Evolutionary conservation across 1,140 invertebrate species (phyloP).

Genomic region (Ceratosolen fusciceps): DNA sequence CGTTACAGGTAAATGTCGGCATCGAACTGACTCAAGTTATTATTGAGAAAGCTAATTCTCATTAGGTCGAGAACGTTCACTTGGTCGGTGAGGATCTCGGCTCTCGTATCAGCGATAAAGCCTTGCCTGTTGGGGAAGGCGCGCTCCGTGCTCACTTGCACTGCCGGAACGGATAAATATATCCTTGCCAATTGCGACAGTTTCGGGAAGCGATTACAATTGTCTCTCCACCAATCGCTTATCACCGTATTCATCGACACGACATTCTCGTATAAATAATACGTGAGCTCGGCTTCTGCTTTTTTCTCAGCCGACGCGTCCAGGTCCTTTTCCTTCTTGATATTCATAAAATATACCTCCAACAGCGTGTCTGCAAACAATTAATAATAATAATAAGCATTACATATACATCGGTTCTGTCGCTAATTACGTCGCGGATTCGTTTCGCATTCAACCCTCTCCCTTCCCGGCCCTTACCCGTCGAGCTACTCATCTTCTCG

Average conservation of each 20-base stretch:
- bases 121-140: constrained; percentile 46
- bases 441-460: too few species aligned
- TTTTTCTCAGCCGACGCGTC: constrained; percentile 33
- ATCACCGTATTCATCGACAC: constrained; percentile 36
- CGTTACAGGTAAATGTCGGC: constrained; percentile 27
- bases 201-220: constrained; percentile 36
- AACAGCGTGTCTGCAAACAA: constrained; percentile 26
- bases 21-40: constrained; percentile 43
- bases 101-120: constrained; percentile 37
- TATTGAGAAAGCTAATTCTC: constrained; percentile 44
- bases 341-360: constrained; percentile 39
- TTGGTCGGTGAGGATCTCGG: constrained; percentile 38
- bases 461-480: too few species aligned
- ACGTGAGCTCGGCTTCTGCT: constrained; percentile 40
- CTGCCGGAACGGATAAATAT: constrained; percentile 37
- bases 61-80: constrained; percentile 44
- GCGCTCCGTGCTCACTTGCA: constrained; percentile 43
- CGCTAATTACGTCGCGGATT: too few species aligned
- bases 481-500: constrained; percentile 32
- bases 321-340: constrained; percentile 22
- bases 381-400: background rate
- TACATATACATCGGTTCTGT: background rate
- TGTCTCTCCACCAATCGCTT: constrained; percentile 41
- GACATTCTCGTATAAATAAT: constrained; percentile 42
- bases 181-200: constrained; percentile 39